These are phyloP conservation scores for Drosophila quinaria DNA, from an alignment of 2,888 invertebrate genomes.

Conservation along the genomic window DNA sequence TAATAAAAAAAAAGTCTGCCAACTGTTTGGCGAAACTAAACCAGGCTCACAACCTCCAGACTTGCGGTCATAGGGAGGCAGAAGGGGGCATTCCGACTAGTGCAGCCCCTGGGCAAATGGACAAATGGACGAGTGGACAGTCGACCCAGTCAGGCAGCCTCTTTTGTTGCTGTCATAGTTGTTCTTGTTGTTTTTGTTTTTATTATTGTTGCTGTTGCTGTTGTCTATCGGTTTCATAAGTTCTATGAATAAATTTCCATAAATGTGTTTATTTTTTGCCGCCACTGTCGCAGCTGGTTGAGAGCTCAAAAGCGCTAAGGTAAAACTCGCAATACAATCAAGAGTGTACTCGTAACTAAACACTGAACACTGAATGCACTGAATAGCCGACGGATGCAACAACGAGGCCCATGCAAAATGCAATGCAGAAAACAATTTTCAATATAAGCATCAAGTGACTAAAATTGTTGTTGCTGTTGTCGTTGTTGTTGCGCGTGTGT, in stretches of 20 bases:
- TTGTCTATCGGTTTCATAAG: conserved; percentile 82
- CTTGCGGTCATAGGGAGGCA: conserved; percentile 30
- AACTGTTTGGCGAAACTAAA: conserved; percentile 78
- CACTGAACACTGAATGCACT: conserved; percentile 23
- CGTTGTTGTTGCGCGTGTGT: conserved; percentile 78
- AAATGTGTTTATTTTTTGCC: conserved; percentile 79
- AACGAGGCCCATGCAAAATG: conserved; percentile 63
- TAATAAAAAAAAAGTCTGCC: conserved; percentile 44
- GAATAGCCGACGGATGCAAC: conserved; percentile 72
- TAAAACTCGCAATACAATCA: conserved; percentile 43
- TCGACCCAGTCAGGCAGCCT: conserved; percentile 78
- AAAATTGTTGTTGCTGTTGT: conserved; percentile 56
- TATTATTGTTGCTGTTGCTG: conserved; percentile 35
- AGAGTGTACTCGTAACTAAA: conserved; percentile 27
- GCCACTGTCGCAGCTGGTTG: conserved; percentile 74
- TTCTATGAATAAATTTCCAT: conserved; percentile 86
- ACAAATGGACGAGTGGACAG: conserved; percentile 53
- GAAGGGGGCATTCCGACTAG: background rate
- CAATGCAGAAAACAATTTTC: conserved; percentile 80
- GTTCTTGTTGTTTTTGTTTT: conserved; percentile 20
- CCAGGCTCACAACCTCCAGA: conserved; percentile 76
- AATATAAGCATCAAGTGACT: conserved; percentile 83
- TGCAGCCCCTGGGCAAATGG: conserved; percentile 47
- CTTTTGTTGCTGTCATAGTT: conserved; percentile 60
- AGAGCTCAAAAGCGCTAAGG: conserved; percentile 46